Base-by-base conservation (phyloP, 2,113 vertebrate species). In the Hydrochoerus hydrochaeris region DNA sequence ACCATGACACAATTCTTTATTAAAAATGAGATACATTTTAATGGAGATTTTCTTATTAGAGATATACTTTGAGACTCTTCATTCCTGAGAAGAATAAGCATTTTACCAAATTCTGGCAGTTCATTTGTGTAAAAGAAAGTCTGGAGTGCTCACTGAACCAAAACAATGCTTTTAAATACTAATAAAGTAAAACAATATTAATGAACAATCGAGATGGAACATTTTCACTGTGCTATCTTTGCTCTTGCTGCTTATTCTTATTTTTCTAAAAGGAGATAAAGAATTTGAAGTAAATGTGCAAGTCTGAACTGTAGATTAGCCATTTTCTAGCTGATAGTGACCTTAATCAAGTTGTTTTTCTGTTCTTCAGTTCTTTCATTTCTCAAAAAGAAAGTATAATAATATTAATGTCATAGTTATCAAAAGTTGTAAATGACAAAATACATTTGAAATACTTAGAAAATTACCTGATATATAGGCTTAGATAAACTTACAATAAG, bases 361-460 rank as follows among this genome's bases (percentile, higher is more conserved):
- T 84, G 77, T 78, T 52, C 41, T 90, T 93, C 20, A 81, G 75
- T 38, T 77, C 26, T 46, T n/a, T 77, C 24, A 77, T 77, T 46
- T 77, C 41, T 44, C 26, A 46, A 77, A 77, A 46, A 52, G 49
- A 90, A 17, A 77, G 67, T 30, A 26, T 54, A 75, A 38, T 54
- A 67, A 52, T 57, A 71, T 38, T 28, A 63, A 65, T 6, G 84
- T 71, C 38, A 52, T 73, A 62, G 24, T 90, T 30, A 24, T n/a
- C 52, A 35, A n/a, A 62, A 84, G 35, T 35, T 67, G 41, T 46
- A 81, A 94, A 85, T 75, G n/a, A 63, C 41, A 92, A 85, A 83
- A 90, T 86, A 86, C 5, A 78, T 58, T 65, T 60, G 24, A 88
- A 92, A 95, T 95, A 58, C 32, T 32, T 57, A 77, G 46, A 94